Evolutionary conservation across 2,113 vertebrate species (phyloP), one percentile per base, ranked within the genome.

Genomic region (Malaclemys terrapin): DNA sequence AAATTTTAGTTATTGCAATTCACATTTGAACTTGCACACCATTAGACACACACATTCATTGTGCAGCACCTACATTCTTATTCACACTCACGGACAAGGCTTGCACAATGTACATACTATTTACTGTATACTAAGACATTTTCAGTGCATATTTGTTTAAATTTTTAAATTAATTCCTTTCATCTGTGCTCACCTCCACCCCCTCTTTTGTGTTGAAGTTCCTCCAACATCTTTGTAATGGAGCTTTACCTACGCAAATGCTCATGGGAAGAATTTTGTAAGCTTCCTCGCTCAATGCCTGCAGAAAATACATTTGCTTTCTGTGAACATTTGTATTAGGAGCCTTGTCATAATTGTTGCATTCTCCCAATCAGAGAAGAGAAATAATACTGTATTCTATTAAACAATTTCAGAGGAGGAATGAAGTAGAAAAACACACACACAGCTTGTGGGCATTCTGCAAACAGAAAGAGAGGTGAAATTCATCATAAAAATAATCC

Each of bases 401-500:
- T 76, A 42, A 47, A 57, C 52, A 78, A 50, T 62, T 52, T 45
- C 59, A 89, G 59, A 35, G 35, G 12, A 52, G 35, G 78, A 84
- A 78, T 8, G n/a, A 59, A 78, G 56, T 38, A 72, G 82, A 78
- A 47, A 75, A 57, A 47, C 57, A 22, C 38, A 14, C 27, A 57
- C 38, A n/a, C 9, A 54, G 13, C 10, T 35, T 79, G 42, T 78
- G 25, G 75, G 75, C 25, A 78, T 78, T 78, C 69, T 78, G 75
- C 29, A 25, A 78, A 38, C 25, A 29, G 25, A 72, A 38, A 47
- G 38, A 78, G 45, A 78, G 4, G 94, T 89, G 84, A 93, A 96
- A 97, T 94, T 45, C 94, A 94, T 96, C 80, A 87, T 92, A 92
- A 96, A 96, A 94, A 89, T 97, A 96, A 94, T 89, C 95, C 88